A percentile compares a stretch with the other conserved stretches of the same genome.
Conservation (phyloP, 2,113 vertebrate species). For the Phrynosoma blainvillii region DNA sequence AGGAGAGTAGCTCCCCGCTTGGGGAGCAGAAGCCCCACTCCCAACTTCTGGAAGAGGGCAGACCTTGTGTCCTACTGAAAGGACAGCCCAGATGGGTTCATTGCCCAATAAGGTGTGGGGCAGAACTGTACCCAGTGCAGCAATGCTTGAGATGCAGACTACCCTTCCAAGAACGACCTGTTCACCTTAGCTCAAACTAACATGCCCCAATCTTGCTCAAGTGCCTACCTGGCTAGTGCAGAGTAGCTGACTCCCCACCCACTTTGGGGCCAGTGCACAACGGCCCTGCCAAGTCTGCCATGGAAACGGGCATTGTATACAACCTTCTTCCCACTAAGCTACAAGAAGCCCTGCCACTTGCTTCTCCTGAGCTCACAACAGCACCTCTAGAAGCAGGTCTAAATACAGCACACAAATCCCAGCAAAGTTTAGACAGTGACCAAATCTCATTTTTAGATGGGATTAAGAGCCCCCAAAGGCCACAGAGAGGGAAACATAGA, state of each 20-base stretch:
- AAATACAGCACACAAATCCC: conserved; percentile 18
- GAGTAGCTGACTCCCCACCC: neutral
- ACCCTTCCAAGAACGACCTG: neutral
- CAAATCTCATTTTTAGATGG: conserved; percentile 8
- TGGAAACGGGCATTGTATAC: neutral
- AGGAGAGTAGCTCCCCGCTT: neutral
- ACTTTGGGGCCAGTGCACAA: neutral
- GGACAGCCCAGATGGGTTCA: neutral
- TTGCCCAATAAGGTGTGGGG: neutral
- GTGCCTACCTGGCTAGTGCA: neutral
- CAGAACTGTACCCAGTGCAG: neutral
- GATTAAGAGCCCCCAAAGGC: conserved; percentile 7
- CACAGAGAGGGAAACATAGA: neutral
- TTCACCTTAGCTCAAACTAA: neutral
- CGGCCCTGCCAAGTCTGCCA: neutral
- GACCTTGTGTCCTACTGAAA: neutral
- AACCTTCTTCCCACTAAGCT: too few relatives aligned
- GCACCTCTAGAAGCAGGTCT: conserved; percentile 4
- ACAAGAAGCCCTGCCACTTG: neutral
- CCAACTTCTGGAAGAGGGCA: neutral
- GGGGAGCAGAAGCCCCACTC: neutral
- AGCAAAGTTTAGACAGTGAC: neutral
- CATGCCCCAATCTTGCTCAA: neutral
- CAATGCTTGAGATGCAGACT: too few relatives aligned
- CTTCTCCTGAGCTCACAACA: neutral